Evolutionary conservation across 2,113 vertebrate genomes (phyloP).

Genomic region (Gambusia holbrooki): DNA sequence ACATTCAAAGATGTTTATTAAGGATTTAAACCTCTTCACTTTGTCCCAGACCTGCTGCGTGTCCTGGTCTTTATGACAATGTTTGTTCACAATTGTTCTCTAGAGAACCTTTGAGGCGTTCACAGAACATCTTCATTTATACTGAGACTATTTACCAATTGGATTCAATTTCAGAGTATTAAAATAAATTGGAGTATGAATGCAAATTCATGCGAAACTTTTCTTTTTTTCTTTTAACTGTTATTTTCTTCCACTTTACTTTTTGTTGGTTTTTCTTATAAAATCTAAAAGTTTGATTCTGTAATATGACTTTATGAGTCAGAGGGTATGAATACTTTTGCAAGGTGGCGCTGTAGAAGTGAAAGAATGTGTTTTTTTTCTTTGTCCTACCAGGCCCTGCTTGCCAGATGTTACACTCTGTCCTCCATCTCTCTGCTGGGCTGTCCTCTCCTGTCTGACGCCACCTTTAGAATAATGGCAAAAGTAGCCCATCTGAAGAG

Average conservation of each 20-base stretch:
- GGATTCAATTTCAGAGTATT: not conserved
- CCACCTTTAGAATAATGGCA: constrained; percentile 77
- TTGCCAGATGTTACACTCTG: constrained; percentile 77
- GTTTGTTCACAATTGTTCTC: not conserved
- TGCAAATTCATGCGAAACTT: not conserved
- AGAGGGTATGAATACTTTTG: not conserved
- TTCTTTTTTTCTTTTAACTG: not conserved
- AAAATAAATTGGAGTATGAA: not conserved
- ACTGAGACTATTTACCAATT: not conserved
- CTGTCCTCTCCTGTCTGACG: constrained; percentile 80
- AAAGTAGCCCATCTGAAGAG: constrained; percentile 74
- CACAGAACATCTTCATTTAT: not conserved
- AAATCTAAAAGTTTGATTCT: not conserved
- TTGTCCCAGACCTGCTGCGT: not conserved
- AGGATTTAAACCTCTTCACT: not conserved
- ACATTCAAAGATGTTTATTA: not conserved
- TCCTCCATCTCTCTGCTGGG: constrained; percentile 78
- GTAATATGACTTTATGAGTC: not conserved
- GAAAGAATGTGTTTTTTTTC: not conserved
- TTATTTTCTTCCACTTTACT: not conserved
- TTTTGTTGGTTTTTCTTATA: not conserved
- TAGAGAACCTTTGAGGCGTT: not conserved
- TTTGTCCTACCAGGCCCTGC: constrained; percentile 73
- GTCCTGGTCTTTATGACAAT: not conserved
- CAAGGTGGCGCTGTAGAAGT: not conserved